Percentiles rank a stretch among this genome's conserved stretches.
These are phyloP conservation scores for Bombus confusus DNA, from an alignment of 1,140 invertebrate species.

Conservation along the genomic window DNA sequence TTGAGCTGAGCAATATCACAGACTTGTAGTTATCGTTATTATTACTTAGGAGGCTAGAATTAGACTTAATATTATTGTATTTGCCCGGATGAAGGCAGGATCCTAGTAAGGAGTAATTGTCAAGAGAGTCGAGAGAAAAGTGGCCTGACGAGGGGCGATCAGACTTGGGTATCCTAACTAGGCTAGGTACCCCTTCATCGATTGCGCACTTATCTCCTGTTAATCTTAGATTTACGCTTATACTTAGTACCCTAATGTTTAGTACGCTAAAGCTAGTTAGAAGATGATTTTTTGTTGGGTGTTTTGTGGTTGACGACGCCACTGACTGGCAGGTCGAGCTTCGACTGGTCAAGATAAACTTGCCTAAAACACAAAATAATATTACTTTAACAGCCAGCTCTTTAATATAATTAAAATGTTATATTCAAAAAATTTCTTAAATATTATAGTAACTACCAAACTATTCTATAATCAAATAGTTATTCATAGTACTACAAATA, in stretches of 20 bases:
- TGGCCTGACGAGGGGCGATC: constrained; percentile 80
- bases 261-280: constrained; percentile 82
- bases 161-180: constrained; percentile 84
- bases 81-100: constrained; percentile 80
- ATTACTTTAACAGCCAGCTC: neutral
- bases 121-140: constrained; percentile 78
- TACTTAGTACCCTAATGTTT: constrained; percentile 82
- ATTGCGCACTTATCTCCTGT: constrained; percentile 75
- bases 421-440: neutral
- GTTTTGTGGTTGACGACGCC: constrained; percentile 81
- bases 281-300: constrained; percentile 81
- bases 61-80: constrained; percentile 83
- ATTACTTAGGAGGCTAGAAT: constrained; percentile 81
- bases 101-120: constrained; percentile 82
- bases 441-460: neutral
- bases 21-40: constrained; percentile 82
- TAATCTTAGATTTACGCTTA: constrained; percentile 78
- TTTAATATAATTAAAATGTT: neutral
- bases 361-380: constrained; percentile 73
- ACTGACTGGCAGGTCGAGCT: constrained; percentile 81
- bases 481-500: neutral
- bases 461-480: neutral
- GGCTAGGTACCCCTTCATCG: constrained; percentile 82
- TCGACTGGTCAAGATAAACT: constrained; percentile 81
- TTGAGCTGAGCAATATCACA: constrained; percentile 83